phyloP scores from a whole-genome alignment of 2,113 vertebrate genomes.

The Parus major region DNA sequence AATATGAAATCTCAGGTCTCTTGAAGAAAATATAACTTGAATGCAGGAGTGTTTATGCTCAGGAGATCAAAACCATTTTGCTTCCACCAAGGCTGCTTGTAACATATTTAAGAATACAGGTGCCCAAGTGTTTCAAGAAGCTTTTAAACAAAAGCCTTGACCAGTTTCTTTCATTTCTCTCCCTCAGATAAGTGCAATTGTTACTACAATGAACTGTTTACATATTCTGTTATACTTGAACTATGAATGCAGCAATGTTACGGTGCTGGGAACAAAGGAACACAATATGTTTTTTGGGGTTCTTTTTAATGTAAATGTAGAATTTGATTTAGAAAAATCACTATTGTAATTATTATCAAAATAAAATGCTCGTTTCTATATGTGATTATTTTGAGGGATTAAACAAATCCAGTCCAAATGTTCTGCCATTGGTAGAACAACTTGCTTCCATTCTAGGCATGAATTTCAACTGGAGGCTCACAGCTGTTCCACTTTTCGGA shows the following conservation, averaged over 20 bases:
- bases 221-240: slow-evolving; percentile 9
- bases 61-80: neutral
- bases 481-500: slow-evolving; percentile 78
- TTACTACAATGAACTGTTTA: slow-evolving; percentile 20
- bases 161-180: neutral
- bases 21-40: neutral
- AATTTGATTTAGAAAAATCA: neutral
- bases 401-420: neutral
- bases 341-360: neutral
- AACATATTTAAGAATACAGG: neutral
- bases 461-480: neutral
- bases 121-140: neutral
- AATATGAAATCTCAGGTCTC: neutral
- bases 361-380: neutral
- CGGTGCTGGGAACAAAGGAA: neutral
- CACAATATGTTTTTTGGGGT: neutral
- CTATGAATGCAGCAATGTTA: neutral
- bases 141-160: neutral
- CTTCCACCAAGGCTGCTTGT: neutral
- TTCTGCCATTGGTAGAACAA: neutral
- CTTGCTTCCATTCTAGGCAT: neutral
- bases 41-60: neutral
- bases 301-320: neutral
- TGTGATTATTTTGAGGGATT: neutral
- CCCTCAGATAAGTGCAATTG: neutral